Percentiles rank a stretch among this genome's conserved stretches.
These are phyloP conservation scores for Spatulosminthurus flaviceps DNA, from an alignment of 2,888 invertebrate genomes.

Conservation along the genomic window DNA sequence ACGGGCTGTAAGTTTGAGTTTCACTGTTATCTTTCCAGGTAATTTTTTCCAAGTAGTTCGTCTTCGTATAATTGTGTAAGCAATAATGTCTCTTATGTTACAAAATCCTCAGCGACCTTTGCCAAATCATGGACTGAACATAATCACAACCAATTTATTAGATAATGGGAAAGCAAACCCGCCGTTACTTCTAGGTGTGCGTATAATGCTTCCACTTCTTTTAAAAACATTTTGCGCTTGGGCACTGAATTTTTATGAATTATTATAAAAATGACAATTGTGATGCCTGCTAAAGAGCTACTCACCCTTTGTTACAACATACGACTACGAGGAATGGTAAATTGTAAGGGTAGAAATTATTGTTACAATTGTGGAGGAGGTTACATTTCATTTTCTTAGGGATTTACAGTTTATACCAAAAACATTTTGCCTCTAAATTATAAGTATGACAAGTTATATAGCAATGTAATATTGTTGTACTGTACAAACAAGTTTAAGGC, in stretches of 20 bases:
- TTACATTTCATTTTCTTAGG: too few relatives aligned
- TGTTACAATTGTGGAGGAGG: too few relatives aligned
- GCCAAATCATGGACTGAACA: slow-evolving; percentile 35
- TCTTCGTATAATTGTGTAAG: background rate
- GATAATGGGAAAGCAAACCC: background rate
- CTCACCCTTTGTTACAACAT: background rate
- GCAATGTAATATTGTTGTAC: too few relatives aligned
- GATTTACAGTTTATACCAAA: too few relatives aligned
- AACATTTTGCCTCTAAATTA: too few relatives aligned
- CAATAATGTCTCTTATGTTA: background rate
- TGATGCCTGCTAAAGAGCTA: slow-evolving; percentile 13
- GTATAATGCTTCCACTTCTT: background rate
- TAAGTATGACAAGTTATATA: too few relatives aligned
- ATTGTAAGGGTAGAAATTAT: too few relatives aligned
- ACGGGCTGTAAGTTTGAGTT: too few relatives aligned
- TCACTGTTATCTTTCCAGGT: background rate
- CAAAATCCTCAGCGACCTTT: slow-evolving; percentile 27
- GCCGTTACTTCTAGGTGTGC: background rate
- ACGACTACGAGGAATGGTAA: too few relatives aligned
- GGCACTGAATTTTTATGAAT: background rate
- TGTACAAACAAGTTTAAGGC: too few relatives aligned
- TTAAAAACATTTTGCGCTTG: background rate
- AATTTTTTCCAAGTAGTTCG: background rate
- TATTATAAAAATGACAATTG: background rate
- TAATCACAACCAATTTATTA: slow-evolving; percentile 27